Conservation (phyloP, 2,113 vertebrate species). For the Patagioenas fasciata region DNA sequence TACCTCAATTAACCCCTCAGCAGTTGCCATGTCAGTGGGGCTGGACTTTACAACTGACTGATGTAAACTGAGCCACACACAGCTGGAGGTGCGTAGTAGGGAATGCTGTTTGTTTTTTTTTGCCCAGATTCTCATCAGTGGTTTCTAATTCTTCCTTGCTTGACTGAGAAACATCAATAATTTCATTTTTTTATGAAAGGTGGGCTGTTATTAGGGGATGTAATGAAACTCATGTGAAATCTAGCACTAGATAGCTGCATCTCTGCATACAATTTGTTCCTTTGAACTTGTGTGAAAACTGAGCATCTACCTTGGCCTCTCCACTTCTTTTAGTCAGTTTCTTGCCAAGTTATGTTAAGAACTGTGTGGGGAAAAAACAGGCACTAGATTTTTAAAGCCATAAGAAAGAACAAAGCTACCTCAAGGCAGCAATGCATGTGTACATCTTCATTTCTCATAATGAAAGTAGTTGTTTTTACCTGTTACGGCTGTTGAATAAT, state of each 20-base stretch:
- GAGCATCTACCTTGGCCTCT: background rate
- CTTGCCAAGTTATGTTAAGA: background rate
- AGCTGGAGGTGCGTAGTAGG: background rate
- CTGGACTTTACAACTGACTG: slow-evolving; percentile 85
- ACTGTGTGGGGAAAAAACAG: fast-evolving
- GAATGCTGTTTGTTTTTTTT: background rate
- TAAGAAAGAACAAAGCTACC: background rate
- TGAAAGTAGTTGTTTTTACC: background rate
- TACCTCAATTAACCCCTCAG: slow-evolving; percentile 76
- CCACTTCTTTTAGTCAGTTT: background rate
- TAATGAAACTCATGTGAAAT: background rate
- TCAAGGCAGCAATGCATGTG: fast-evolving
- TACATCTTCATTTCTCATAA: background rate
- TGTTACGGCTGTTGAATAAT: background rate
- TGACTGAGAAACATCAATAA: background rate
- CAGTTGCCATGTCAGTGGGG: slow-evolving; percentile 89
- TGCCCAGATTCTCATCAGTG: background rate
- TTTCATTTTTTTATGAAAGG: background rate
- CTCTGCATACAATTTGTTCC: background rate
- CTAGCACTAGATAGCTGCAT: background rate
- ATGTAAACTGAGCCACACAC: slow-evolving; percentile 8
- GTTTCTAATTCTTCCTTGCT: background rate
- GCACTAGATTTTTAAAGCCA: background rate
- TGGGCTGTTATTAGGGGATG: background rate
- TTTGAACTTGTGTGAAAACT: background rate